Conservation (phyloP, 2,113 vertebrate genomes). For the Colinus virginianus region DNA sequence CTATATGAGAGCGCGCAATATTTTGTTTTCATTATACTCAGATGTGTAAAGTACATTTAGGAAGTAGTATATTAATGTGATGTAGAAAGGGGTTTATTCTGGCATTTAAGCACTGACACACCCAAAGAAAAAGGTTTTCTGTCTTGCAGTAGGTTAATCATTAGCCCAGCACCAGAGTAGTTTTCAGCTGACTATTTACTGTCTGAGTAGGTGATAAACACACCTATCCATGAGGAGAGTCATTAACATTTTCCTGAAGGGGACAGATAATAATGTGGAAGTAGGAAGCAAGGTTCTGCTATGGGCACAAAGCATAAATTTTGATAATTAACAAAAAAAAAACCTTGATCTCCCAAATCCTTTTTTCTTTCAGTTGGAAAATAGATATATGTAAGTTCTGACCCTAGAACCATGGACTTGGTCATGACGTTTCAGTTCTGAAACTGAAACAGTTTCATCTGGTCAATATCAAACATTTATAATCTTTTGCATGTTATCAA, state of each 20-base stretch:
- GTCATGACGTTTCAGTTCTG: background rate
- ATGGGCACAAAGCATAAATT: background rate
- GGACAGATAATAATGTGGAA: background rate
- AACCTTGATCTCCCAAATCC: rapidly evolving
- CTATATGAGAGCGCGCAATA: background rate
- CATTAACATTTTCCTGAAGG: slow-evolving; percentile 17
- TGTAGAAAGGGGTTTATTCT: background rate
- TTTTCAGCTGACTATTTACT: slow-evolving; percentile 38
- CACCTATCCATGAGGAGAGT: background rate
- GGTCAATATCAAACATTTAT: background rate
- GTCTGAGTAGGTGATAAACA: slow-evolving; percentile 8
- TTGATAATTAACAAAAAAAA: background rate
- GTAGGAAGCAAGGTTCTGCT: background rate
- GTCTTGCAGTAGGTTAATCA: background rate
- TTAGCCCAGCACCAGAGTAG: background rate
- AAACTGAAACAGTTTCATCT: rapidly evolving
- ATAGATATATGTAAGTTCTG: background rate
- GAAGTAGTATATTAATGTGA: background rate
- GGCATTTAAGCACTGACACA: background rate
- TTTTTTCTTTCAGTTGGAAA: background rate
- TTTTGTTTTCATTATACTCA: background rate
- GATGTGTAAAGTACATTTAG: background rate
- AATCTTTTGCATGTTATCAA: background rate
- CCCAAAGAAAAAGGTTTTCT: background rate
- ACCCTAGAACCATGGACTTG: background rate